Conservation (phyloP, 2,113 vertebrate genomes). For the Gobio gobio region DNA sequence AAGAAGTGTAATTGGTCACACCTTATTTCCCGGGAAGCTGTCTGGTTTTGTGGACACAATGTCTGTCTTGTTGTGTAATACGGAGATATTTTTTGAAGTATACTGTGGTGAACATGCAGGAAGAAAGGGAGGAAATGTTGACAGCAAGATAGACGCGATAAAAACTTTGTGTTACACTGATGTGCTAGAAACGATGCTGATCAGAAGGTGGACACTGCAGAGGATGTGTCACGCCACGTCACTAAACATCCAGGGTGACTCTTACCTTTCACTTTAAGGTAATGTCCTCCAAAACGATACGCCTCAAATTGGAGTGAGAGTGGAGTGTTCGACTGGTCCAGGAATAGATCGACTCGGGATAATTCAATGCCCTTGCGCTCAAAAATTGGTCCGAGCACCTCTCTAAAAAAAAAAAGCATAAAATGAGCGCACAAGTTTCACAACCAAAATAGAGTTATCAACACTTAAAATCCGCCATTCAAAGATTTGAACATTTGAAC, state of each 20-base stretch:
- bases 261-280: slow-evolving; percentile 95
- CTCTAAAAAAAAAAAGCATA: slow-evolving; percentile 72
- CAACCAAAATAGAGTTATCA: neutral
- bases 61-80: neutral
- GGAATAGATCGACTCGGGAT: slow-evolving; percentile 85
- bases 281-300: slow-evolving; percentile 91
- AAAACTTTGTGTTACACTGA: neutral
- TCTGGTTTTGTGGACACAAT: neutral
- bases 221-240: neutral
- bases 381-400: slow-evolving; percentile 90
- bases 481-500: neutral
- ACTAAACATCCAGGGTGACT: neutral
- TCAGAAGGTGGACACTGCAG: neutral
- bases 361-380: slow-evolving; percentile 89
- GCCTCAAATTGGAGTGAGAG: slow-evolving; percentile 93
- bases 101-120: neutral
- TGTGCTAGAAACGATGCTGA: neutral
- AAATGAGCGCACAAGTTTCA: neutral
- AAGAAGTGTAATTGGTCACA: neutral
- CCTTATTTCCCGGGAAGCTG: neutral
- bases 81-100: neutral
- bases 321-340: slow-evolving; percentile 96
- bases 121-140: neutral
- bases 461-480: neutral
- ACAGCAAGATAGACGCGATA: neutral